Conservation (phyloP, 2,113 vertebrate genomes). For the Leptocoma aspasia region DNA sequence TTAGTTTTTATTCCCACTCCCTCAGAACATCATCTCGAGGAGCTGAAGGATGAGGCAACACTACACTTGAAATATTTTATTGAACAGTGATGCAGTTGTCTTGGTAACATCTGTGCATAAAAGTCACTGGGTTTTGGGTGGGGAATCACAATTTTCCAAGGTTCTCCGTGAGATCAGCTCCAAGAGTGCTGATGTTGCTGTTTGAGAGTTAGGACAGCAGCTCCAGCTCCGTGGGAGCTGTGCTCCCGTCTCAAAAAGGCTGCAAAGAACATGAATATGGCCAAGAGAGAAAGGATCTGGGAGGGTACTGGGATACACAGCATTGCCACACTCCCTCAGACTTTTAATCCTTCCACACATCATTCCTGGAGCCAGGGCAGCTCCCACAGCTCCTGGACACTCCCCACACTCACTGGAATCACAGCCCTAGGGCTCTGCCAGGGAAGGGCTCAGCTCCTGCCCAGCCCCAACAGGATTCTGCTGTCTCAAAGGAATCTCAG, state of each 20-base stretch:
- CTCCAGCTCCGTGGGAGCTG: background rate
- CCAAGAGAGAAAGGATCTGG: background rate
- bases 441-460: no score
- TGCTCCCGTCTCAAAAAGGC: background rate
- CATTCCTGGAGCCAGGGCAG: background rate
- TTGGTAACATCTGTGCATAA: fast-evolving
- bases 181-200: background rate
- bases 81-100: fast-evolving
- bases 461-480: background rate
- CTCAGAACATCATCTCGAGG: background rate
- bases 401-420: fast-evolving
- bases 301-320: background rate
- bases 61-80: fast-evolving
- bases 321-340: background rate
- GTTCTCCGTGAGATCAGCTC: background rate
- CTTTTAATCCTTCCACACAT: background rate
- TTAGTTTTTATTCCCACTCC: background rate
- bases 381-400: background rate
- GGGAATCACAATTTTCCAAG: background rate
- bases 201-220: background rate
- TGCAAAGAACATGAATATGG: background rate
- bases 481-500: background rate
- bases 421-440: background rate
- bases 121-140: fast-evolving
- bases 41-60: background rate